Percentiles rank a stretch among this genome's conserved stretches.
Conservation (phyloP, 1,140 invertebrate genomes). For the Glossosoma conforme region DNA sequence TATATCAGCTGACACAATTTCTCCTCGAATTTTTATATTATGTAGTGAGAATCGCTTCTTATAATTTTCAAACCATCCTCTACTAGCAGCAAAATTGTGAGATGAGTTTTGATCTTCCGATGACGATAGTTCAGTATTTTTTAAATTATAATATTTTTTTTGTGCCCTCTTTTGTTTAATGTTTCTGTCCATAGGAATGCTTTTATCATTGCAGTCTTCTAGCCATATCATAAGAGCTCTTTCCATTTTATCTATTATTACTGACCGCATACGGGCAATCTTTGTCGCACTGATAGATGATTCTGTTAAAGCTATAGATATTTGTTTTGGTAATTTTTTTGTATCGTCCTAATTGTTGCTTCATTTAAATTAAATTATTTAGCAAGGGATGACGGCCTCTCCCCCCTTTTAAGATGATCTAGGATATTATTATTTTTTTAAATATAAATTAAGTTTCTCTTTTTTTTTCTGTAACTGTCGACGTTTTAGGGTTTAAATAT, state of each 20-base stretch:
- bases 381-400: constrained; percentile 12
- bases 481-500: constrained; percentile 12
- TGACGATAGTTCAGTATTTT: constrained; percentile 14
- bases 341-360: constrained; percentile 15
- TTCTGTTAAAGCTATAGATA: constrained; percentile 7
- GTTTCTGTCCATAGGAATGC: constrained; percentile 28
- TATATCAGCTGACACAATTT: constrained; percentile 25
- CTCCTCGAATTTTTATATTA: constrained; percentile 29
- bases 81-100: constrained; percentile 26
- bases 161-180: constrained; percentile 31
- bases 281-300: constrained; percentile 11
- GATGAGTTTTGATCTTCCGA: constrained; percentile 15
- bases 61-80: constrained; percentile 28
- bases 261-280: constrained; percentile 8
- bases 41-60: constrained; percentile 27
- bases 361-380: constrained; percentile 12
- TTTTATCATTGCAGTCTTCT: constrained; percentile 32
- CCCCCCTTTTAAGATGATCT: constrained; percentile 16
- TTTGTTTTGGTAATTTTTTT: constrained; percentile 14
- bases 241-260: constrained; percentile 29
- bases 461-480: constrained; percentile 16
- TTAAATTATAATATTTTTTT: constrained; percentile 28
- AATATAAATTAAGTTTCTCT: constrained; percentile 31
- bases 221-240: constrained; percentile 32
- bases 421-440: constrained; percentile 26